Evolutionary conservation across 2,113 vertebrate species (phyloP), one percentile per base, ranked within the genome.

Genomic region (Misgurnus mizolepis): DNA sequence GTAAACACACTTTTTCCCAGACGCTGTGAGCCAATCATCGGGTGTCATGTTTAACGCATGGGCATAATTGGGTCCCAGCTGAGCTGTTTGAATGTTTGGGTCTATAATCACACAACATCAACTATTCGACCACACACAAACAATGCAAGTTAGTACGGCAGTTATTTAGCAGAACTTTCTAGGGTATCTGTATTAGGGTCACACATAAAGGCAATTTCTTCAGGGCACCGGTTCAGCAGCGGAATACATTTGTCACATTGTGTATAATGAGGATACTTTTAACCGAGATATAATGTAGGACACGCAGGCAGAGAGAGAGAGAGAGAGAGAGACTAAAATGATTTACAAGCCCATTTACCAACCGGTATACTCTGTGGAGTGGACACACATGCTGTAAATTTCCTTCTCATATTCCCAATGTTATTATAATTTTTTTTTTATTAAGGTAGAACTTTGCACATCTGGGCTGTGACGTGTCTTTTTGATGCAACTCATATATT

Each of bases 281-380:
- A 75, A 47, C 58, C 22, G 58, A 75, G 41, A 75, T 27, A 75
- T 49, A 62, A 75, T 75, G 58, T 75, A 75, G 73, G 58, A 75
- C 73, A 75, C 73, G 10, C 22, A 62, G 72, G 58, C 73, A 64
- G 41, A 39, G 43, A 15, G 45, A 34, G 27, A 22, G 45, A 34
- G 27, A 22, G 22, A 34, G 27, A 34, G 27, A 34, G 58, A 74
- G 56, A 47, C 41, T 4, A 8, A 64, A 14, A 64, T 75, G 60
- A 75, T 75, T 75, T 75, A 64, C 58, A 64, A 64, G 73, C 58
- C 73, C 73, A 64, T 9, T 75, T 64, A 64, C 58, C 72, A 61
- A 45, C 40, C 43, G 71, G 11, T 34, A 34, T 45, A 9, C 40
- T 61, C 40, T 74, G 56, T 18, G 45, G 56, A 56, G 50, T 6